These are phyloP conservation scores for Linnaemya tessellans DNA, from an alignment of 2,888 invertebrate species.

Conservation along the genomic window DNA sequence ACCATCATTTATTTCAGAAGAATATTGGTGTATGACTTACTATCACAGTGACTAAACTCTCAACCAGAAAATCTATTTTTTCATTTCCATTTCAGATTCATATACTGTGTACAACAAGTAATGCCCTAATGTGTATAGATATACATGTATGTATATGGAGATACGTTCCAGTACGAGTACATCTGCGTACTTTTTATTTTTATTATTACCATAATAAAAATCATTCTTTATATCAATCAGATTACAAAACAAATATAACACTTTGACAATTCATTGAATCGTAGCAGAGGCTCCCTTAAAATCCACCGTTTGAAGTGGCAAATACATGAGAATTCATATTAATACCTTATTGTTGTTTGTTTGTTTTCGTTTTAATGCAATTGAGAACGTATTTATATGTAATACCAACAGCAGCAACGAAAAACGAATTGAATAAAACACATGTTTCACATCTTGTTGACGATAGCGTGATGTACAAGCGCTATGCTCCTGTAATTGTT, in stretches of 20 bases:
- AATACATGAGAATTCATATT: neutral
- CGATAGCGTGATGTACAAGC: neutral
- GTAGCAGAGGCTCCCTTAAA: neutral
- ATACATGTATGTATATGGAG: no score
- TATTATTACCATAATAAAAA: slow-evolving; percentile 15
- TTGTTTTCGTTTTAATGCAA: slow-evolving; percentile 17
- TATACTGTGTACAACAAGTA: no score
- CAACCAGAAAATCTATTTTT: no score
- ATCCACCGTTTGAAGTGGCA: slow-evolving; percentile 16
- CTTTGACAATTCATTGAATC: slow-evolving; percentile 51
- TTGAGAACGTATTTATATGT: slow-evolving; percentile 21
- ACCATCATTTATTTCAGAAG: no score
- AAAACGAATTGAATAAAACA: slow-evolving; percentile 35
- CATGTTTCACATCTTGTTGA: slow-evolving; percentile 62
- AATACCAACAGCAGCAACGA: neutral
- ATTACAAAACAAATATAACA: slow-evolving; percentile 28
- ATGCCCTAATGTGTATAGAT: no score
- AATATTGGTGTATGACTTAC: no score
- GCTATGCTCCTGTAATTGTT: neutral
- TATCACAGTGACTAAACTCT: no score
- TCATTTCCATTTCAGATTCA: no score
- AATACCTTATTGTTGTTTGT: neutral
- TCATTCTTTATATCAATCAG: slow-evolving; percentile 41
- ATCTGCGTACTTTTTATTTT: no score
- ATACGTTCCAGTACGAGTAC: no score